Evolutionary conservation across 2,888 invertebrate genomes (phyloP).

Genomic region (Drosophila emarginata): DNA sequence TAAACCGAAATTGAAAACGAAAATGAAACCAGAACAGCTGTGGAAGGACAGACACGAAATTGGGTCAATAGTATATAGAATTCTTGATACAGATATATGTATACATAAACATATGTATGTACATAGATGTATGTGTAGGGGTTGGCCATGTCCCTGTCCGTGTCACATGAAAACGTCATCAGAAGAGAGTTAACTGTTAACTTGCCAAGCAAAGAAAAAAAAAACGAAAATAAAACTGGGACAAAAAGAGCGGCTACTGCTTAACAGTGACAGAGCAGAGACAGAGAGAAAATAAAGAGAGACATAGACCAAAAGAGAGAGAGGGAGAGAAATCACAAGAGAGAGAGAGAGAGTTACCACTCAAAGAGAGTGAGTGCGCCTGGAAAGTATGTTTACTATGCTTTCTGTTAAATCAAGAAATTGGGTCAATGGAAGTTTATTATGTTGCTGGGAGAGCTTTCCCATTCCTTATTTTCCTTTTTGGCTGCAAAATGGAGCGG

Average conservation of each 20-base stretch:
- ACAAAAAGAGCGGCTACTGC: constrained; percentile 56
- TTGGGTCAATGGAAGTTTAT: constrained; percentile 68
- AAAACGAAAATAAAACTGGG: constrained; percentile 44
- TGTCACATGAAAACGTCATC: constrained; percentile 51
- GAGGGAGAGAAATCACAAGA: neutral
- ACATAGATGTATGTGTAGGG: constrained; percentile 15
- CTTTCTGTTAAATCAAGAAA: constrained; percentile 42
- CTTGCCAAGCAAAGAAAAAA: constrained; percentile 23
- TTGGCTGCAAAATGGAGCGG: constrained; percentile 39
- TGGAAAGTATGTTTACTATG: constrained; percentile 65
- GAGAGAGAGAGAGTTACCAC: constrained; percentile 19
- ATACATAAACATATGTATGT: neutral
- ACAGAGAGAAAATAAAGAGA: constrained; percentile 17
- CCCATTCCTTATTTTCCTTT: neutral
- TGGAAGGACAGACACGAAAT: constrained; percentile 70
- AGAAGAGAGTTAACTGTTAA: constrained; percentile 46
- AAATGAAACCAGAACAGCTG: constrained; percentile 74
- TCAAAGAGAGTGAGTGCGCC: constrained; percentile 10
- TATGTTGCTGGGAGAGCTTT: constrained; percentile 27
- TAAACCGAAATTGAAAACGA: constrained; percentile 46
- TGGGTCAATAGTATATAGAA: constrained; percentile 74
- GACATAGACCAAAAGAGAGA: neutral
- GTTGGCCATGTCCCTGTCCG: constrained; percentile 48
- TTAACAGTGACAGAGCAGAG: constrained; percentile 50
- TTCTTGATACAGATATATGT: constrained; percentile 13